Evolutionary conservation across 2,113 vertebrate genomes (phyloP), one percentile per base, ranked within the genome.

Genomic region (Megaceryle torquata): DNA sequence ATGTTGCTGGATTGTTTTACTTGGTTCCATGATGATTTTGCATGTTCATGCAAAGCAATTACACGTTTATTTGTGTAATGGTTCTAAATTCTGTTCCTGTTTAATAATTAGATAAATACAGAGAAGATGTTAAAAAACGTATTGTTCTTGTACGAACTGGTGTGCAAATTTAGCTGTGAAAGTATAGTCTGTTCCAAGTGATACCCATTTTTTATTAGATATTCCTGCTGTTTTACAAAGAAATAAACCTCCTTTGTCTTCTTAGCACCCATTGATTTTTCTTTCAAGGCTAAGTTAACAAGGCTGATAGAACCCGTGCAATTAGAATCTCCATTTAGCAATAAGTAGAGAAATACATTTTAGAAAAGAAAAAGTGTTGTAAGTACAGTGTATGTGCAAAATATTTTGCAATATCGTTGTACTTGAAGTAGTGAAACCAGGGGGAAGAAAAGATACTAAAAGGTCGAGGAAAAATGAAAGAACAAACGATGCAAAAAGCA

Each of bases 401-500:
- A 93, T 94, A 86, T 94, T 94, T 81, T 91, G 92, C 88, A 79
- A 43, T 96, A 88, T 93, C 94, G 86, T 91, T 96, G 94, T 84
- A 95, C 90, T 96, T 92, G 91, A 95, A 98, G 95, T 96, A 91
- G 84, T 74, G 90, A 97, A 98, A 96, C 85, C 44, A 71, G 94
- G 97, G 94, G 63, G 80, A 95, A 87, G 95, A 96, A 91, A 96
- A 96, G 98, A 97, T 96, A 98, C 93, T 97, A 93, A 97, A 97
- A 98, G 96, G 97, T 98, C 64, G 35, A 89, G 88, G 86, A 86
- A 98, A 97, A 98, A 98, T 87, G 87, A 97, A 98, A 97, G 98
- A 99, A 99, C 98, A 99, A 99, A 99, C 88, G 98, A 99, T 98
- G 98, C 98, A 98, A 98, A 99, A 99, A 99, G 98, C 98, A 99